Evolutionary conservation across 2,888 invertebrate species (phyloP).

Genomic region (Onchidella celtica): DNA sequence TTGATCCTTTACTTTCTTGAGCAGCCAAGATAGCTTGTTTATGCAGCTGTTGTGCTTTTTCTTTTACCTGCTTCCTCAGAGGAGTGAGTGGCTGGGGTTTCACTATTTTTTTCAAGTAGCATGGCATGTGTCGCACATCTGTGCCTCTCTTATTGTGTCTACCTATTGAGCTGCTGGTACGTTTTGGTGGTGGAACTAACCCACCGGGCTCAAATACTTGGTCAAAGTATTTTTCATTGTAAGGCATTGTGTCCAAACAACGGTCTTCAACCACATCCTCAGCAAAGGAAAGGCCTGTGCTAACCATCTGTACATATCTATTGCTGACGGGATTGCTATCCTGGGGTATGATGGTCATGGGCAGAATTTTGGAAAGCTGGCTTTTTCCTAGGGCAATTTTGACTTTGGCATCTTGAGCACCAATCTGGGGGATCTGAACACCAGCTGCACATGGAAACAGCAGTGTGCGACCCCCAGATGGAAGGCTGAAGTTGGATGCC

Average conservation of each 20-base stretch:
- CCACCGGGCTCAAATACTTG: slow-evolving; percentile 68
- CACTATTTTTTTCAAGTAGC: slow-evolving; percentile 65
- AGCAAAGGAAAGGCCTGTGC: slow-evolving; percentile 72
- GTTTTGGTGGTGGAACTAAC: background rate
- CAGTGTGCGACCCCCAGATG: slow-evolving; percentile 58
- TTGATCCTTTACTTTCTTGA: slow-evolving; percentile 50
- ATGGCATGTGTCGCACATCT: slow-evolving; percentile 72
- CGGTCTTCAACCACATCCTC: slow-evolving; percentile 78
- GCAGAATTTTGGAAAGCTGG: background rate
- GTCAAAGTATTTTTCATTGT: slow-evolving; percentile 74
- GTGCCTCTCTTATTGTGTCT: slow-evolving; percentile 68
- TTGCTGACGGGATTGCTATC: slow-evolving; percentile 60
- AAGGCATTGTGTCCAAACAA: slow-evolving; percentile 76
- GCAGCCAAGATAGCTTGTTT: slow-evolving; percentile 62
- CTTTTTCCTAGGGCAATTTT: slow-evolving; percentile 45
- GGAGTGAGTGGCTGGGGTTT: slow-evolving; percentile 59
- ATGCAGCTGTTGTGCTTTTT: slow-evolving; percentile 69
- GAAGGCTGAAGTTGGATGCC: slow-evolving; percentile 27
- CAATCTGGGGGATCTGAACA: slow-evolving; percentile 73
- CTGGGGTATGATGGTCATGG: slow-evolving; percentile 33
- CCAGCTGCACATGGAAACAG: slow-evolving; percentile 74
- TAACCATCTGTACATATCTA: slow-evolving; percentile 71
- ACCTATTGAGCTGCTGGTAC: slow-evolving; percentile 54
- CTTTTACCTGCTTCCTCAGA: slow-evolving; percentile 60
- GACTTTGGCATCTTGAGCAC: slow-evolving; percentile 66